Percentiles rank a stretch among this genome's conserved stretches.
These are phyloP conservation scores for Phasia obesa DNA, from an alignment of 2,888 invertebrate genomes.

Conservation along the genomic window DNA sequence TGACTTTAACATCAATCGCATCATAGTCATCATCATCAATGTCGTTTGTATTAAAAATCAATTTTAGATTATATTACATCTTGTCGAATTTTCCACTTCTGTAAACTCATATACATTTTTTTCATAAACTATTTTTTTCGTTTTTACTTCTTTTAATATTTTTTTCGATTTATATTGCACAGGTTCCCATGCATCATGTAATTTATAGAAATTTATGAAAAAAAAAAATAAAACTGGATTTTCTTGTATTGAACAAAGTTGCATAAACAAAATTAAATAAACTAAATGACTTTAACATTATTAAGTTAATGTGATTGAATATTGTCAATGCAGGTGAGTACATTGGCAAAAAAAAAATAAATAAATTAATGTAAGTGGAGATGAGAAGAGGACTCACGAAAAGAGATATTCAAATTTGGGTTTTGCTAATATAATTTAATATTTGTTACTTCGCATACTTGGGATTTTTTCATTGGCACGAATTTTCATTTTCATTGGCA, in stretches of 20 bases:
- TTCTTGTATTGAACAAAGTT: constrained; percentile 34
- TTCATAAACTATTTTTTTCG: constrained; percentile 42
- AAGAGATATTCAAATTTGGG: neutral
- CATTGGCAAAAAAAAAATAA: constrained; percentile 19
- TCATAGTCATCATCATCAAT: constrained; percentile 64
- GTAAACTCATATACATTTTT: constrained; percentile 63
- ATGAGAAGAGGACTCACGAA: neutral
- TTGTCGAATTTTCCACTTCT: constrained; percentile 71
- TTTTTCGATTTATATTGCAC: constrained; percentile 8
- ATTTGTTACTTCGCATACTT: no score
- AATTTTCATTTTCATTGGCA: no score
- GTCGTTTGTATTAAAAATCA: constrained; percentile 68
- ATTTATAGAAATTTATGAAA: constrained; percentile 23
- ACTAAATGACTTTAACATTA: constrained; percentile 5
- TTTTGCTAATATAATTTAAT: no score
- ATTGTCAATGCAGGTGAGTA: constrained; percentile 53
- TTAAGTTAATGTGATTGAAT: constrained; percentile 58
- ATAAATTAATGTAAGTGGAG: neutral
- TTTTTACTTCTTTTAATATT: neutral
- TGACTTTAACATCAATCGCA: constrained; percentile 16
- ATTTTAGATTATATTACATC: constrained; percentile 69
- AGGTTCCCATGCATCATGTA: constrained; percentile 29
- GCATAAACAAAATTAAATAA: constrained; percentile 19
- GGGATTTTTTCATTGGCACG: no score
- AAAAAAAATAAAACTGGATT: constrained; percentile 55